These are phyloP conservation scores for Colletes gigas DNA, from an alignment of 1,140 invertebrate species.

Conservation along the genomic window DNA sequence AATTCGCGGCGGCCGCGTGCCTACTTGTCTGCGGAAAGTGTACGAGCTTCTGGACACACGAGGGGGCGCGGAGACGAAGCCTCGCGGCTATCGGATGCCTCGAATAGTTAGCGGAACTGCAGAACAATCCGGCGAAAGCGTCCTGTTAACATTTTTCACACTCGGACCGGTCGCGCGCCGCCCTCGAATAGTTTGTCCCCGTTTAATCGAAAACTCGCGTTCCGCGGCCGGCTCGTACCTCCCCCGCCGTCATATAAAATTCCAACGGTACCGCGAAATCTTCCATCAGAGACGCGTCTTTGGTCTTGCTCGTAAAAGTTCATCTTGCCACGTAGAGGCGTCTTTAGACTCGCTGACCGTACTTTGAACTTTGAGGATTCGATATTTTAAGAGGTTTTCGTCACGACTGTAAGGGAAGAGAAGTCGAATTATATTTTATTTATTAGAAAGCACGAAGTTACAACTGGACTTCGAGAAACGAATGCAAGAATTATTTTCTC, in stretches of 20 bases:
- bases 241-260: constrained; percentile 23
- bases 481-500: not conserved
- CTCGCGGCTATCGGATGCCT: constrained; percentile 53
- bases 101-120: constrained; percentile 66
- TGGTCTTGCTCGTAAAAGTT: no score
- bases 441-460: no score
- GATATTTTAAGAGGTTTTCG: not conserved
- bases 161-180: constrained; percentile 14
- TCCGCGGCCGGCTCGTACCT: not conserved
- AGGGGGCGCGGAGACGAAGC: constrained; percentile 9
- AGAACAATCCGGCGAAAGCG: constrained; percentile 57
- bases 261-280: not conserved
- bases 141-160: constrained; percentile 56
- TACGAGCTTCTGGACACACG: not conserved
- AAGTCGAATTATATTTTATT: no score
- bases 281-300: not conserved
- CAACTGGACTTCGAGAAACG: no score
- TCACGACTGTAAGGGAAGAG: no score
- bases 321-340: no score
- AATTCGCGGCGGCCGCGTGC: constrained; percentile 55
- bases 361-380: not conserved
- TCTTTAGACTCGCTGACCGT: no score
- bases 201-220: constrained; percentile 46
- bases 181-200: constrained; percentile 52
- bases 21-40: constrained; percentile 59